Evolutionary conservation across 2,888 invertebrate genomes (phyloP), one percentile per base, ranked within the genome.

Genomic region (Drosophila quinaria): DNA sequence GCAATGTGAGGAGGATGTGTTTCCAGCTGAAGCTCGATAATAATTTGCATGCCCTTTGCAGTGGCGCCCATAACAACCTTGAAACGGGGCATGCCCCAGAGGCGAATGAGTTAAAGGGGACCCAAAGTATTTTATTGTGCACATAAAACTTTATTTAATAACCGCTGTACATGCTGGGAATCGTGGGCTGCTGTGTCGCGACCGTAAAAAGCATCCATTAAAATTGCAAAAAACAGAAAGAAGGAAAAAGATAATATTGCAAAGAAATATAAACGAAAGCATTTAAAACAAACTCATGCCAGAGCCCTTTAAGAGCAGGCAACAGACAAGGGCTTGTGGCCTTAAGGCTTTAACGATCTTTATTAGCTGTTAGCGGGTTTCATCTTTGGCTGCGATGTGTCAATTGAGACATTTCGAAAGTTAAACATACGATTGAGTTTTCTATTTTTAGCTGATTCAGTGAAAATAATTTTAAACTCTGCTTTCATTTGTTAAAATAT

Each of bases 71-170:
- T 29, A 52, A 39, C 47, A 66, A 66, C 74, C 70, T 74, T 77
- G 70, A 66, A 58, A 58, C 50, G 49, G 29, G 44, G 5, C 51
- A 46, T 13, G 15, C n/a, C 19, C 9, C 4, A 11, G 42, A 10
- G 35, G 35, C 35, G 54, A 17, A 49, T 17, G n/a, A 33, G 44
- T 31, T 35, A 42, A 39, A 33, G 25, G 25, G 22, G 41, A 29
- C n/a, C 55, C 35, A 58, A 64, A 29, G 70, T 55, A 65, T 65
- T 74, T 74, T 74, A 77, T 77, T 77, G 79, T 66, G 54, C 62
- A 59, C 72, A 82, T 83, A 85, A 83, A 83, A 83, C 70, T 83
- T 85, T 85, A 87, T 83, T 83, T 83, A 83, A 83, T 83, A 83
- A 87, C 88, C 86, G 68, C 62, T 19, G 55, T 68, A 83, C 74